Base-by-base conservation (phyloP, 2,888 invertebrate genomes). In the Creontiades dilutus region DNA sequence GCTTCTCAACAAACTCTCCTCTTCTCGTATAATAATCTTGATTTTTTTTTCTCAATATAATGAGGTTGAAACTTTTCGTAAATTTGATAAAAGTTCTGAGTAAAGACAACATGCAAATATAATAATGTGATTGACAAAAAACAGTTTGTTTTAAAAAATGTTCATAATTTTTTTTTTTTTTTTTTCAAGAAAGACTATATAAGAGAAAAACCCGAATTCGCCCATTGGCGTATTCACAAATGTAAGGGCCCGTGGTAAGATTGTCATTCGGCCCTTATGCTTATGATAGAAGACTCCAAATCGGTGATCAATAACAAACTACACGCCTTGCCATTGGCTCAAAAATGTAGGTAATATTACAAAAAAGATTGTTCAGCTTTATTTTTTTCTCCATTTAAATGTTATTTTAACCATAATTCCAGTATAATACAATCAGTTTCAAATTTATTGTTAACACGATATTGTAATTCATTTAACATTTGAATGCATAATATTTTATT, bases 91-190 rank as follows among this genome's bases (percentile, higher is more conserved):
- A 86, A 86, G 46, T 75, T 75, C 48, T 46, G 48, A 47, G 46
- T 68, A 86, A 86, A 75, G 46, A 86, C 75, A 86, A 86, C 86
- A 86, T 86, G 75, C 86, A 75, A 68, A 75, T 86, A 85, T 85
- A 86, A 47, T 37, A 68, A 86, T 46, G 75, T 46, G 47, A 75
- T 68, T 47, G 75, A 75, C 82, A 14, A 52, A 82, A 82, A 47
- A 82, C 82, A 52, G 52, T 82, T 82, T 82, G 52, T 28, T 61
- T 37, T 28, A 85, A 85, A 61, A 27, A 85, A 47, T 27, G 46
- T 82, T 82, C 47, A 16, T 81, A 13, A 37, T 47, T 46, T 52
- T 82, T 81, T 1, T 81, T 81, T 48, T 55, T 4, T 84, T 84
- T 84, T 27, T 23, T 37, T 85, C 61, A 46, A 85, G 85, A 85